Evolutionary conservation across 2,888 invertebrate species (phyloP), one percentile per base, ranked within the genome.

Genomic region (Apocheima hispidaria): DNA sequence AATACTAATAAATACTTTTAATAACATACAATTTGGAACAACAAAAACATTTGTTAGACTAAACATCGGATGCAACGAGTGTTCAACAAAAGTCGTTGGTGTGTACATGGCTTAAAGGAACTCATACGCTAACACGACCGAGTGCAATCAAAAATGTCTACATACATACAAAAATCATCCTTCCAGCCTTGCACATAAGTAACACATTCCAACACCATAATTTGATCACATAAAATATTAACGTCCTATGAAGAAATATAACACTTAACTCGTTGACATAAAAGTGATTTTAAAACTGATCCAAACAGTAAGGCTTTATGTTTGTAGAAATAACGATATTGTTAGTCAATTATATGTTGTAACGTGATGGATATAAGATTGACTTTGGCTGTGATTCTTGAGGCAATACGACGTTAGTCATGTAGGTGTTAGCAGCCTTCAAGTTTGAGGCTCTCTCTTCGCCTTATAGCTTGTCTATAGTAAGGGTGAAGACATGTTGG

Each of bases 361-460:
- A 46, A 12, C 0, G 0, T 0, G 1, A 26, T 26, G 10, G 9
- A 12, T 1, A 3, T 62, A 67, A 61, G 38, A 51, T 52, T 10
- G 2, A 4, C 4, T 63, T 62, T 71, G 0, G 20, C 4, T 67
- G 28, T 4, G 4, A 12, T 0, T 4, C 4, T 2, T 20, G 2
- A 10, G 9, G 7, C 49, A 52, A 69, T 70, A 64, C 5, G 70
- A 36, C 66, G 18, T 76, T 80, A 60, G 59, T 21, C 9, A 12
- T 52, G 12, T 26, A 40, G 14, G 53, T 44, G 59, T 60, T 40
- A 65, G 72, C 70, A 84, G 79, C 83, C 84, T 82, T 84, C 81
- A 33, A 53, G 67, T 50, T 48, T 62, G 69, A 80, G 76, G 74
- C 76, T 81, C 77, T 78, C 74, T 74, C 77, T 79, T 79, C 71